Evolutionary conservation across 37 sponge, comb jelly and placozoan species (phyloP), one percentile per base, ranked within the genome.

Genomic region (Beroe forskalii): DNA sequence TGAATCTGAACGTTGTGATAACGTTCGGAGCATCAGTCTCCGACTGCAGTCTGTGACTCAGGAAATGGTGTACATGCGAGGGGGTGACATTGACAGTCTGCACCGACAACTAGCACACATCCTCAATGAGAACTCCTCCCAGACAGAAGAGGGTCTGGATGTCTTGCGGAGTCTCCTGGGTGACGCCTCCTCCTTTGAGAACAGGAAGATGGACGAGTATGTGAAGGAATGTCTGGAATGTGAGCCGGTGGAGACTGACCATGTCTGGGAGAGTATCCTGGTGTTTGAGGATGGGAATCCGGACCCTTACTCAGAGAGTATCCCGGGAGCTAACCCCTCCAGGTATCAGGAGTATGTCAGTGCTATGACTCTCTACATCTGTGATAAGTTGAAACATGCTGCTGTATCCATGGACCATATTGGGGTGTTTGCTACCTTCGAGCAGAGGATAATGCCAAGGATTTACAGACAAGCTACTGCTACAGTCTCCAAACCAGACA

Each of bases 141-240:
- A 22, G 4, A 12, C 6, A 6, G 12, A 12, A 17, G 37, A 36
- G 33, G 38, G 38, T 69, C 9, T 41, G 30, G 86, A 80, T 48
- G 55, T 38, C 4, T 48, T 80, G 8, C 38, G 31, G n/a, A 80
- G 86, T 22, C 44, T 80, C 27, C 55, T 80, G 6, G 35, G 40
- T 0, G 86, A 80, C 55, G 48, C 30, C 0, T 20, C n/a, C 8
- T 44, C 55, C 0, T 80, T 80, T 25, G 86, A 80, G 30, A 41
- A 44, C 55, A 80, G 86, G 86, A 80, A 80, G 86, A 80, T 80
- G n/a, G 55, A 80, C 55, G 86, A 80, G 48, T 80, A 80, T 43
- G 55, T 80, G 55, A 41, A 27, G 30, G 86, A 80, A 27, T 80
- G 86, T 43, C 31, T 43, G 86, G 86, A 80, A 27, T 80, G 86